These are phyloP conservation scores for Samia ricini DNA, from an alignment of 1,140 invertebrate genomes.

Conservation along the genomic window DNA sequence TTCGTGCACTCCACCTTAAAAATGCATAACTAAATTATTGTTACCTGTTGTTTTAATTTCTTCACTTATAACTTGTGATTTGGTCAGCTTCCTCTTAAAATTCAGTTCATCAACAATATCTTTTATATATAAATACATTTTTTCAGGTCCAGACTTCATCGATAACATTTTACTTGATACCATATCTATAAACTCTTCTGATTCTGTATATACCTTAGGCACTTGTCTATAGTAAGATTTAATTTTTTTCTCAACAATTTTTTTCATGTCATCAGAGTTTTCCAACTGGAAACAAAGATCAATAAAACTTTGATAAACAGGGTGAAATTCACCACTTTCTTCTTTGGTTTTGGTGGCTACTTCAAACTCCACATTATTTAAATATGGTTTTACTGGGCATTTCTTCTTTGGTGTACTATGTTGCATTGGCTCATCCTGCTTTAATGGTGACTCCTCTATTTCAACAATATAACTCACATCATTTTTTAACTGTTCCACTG, in stretches of 20 bases:
- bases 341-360: constrained; percentile 4
- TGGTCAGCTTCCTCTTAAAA: constrained; percentile 56
- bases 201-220: constrained; percentile 63
- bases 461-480: constrained; percentile 12
- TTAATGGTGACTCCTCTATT: constrained; percentile 26
- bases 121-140: constrained; percentile 70
- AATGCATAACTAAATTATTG: not conserved
- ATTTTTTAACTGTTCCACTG: not conserved
- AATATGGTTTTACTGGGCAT: not conserved
- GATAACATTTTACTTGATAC: constrained; percentile 58
- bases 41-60: constrained; percentile 10
- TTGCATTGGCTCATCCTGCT: constrained; percentile 5
- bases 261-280: constrained; percentile 68
- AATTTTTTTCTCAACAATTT: constrained; percentile 70
- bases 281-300: constrained; percentile 62
- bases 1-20: too few relatives aligned
- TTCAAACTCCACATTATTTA: constrained; percentile 2
- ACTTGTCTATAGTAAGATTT: constrained; percentile 68
- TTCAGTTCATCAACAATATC: constrained; percentile 72
- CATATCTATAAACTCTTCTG: constrained; percentile 64
- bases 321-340: constrained; percentile 43
- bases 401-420: constrained; percentile 26
- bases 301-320: constrained; percentile 60
- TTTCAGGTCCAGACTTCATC: constrained; percentile 57
- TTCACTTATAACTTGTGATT: constrained; percentile 24